Percentiles rank a stretch among this genome's conserved stretches.
Conservation (phyloP, 2,888 invertebrate species). For the Ctenicera cuprea region DNA sequence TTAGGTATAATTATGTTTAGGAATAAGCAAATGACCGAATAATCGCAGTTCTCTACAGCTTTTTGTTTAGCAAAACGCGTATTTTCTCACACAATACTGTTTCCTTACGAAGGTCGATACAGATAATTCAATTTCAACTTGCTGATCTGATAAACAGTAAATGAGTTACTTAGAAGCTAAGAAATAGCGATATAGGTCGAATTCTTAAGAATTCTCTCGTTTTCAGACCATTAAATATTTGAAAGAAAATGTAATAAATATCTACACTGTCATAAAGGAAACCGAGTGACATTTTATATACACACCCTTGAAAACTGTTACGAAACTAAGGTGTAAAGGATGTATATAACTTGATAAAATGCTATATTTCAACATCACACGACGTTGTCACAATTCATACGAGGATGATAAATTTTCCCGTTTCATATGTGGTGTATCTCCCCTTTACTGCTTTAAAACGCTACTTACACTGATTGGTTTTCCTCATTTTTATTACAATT, state of each 20-base stretch:
- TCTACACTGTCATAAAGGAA: no score
- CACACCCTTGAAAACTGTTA: no score
- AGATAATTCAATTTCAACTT: conserved; percentile 4
- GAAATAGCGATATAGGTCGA: not conserved
- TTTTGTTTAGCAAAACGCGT: no score
- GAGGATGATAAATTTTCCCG: not conserved
- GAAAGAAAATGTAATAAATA: no score
- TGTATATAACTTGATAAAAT: no score
- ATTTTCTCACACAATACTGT: no score
- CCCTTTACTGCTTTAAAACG: not conserved
- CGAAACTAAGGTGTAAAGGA: no score
- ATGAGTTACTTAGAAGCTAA: conserved; percentile 1
- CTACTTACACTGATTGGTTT: conserved; percentile 9
- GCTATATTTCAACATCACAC: not conserved
- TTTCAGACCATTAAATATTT: no score
- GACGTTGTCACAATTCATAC: not conserved
- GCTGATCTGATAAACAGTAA: not conserved
- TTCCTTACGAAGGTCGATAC: not conserved
- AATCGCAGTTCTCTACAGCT: no score
- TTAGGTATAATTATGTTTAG: not conserved
- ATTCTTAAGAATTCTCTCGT: not conserved
- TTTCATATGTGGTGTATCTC: not conserved
- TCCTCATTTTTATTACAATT: conserved; percentile 12
- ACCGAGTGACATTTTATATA: no score
- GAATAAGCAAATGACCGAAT: no score